phyloP scores from a whole-genome alignment of 2,888 invertebrate genomes.

The Apamea anceps region DNA sequence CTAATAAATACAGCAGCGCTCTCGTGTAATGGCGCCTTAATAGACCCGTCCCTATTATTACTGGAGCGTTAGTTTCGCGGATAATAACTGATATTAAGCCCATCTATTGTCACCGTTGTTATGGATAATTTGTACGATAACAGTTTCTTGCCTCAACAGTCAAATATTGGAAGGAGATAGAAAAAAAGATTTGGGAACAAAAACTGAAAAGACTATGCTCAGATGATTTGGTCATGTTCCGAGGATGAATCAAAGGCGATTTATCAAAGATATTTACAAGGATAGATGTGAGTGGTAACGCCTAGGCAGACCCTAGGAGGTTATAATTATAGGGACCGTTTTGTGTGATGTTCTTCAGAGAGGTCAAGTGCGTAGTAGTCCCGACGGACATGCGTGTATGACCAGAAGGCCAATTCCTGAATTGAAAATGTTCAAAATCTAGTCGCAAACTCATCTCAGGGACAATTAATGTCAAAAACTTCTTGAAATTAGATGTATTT shows the following conservation, averaged over 20 bases:
- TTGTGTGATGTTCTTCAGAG: background rate
- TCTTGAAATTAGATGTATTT: no score
- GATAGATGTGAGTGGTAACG: background rate
- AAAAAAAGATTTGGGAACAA: no score
- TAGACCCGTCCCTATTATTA: slow-evolving; percentile 51
- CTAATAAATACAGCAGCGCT: slow-evolving; percentile 47
- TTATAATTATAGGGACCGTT: background rate
- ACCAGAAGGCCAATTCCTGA: background rate
- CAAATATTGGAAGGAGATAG: background rate
- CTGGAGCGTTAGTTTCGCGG: slow-evolving; percentile 25
- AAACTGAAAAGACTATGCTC: background rate
- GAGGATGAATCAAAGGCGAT: background rate
- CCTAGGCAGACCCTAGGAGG: background rate
- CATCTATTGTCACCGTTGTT: slow-evolving; percentile 51
- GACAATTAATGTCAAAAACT: no score
- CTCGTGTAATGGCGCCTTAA: slow-evolving; percentile 31
- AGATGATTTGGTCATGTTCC: background rate
- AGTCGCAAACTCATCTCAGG: no score
- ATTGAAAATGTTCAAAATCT: no score
- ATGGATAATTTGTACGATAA: slow-evolving; percentile 19
- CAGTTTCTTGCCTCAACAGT: slow-evolving; percentile 11
- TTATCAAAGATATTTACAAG: background rate
- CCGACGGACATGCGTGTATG: background rate
- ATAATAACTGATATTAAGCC: slow-evolving; percentile 54
- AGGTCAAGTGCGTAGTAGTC: background rate